Base-by-base conservation (phyloP, 2,113 vertebrate species). In the Microtus ochrogaster region DNA sequence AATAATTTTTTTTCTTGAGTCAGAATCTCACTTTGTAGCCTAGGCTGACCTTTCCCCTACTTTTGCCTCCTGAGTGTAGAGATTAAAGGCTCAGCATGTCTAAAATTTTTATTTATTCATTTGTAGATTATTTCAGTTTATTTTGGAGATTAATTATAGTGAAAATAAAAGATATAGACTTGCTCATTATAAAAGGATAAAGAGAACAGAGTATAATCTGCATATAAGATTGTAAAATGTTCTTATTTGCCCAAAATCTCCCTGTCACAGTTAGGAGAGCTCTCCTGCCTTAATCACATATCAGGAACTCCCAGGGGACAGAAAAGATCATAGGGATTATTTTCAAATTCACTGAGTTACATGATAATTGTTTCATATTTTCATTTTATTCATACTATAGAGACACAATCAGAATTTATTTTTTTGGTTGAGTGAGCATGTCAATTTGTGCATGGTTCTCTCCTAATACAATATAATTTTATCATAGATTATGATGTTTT, bases 341-440 rank as follows among this genome's bases (percentile, higher is more conserved):
- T 88, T 72, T 47, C 6, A 91, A 83, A 87, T 74, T 44, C 78
- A 79, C 21, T 52, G 47, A 83, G 73, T 83, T 74, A 65, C 13
- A 9, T 83, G 73, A 55, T 89, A 81, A 89, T 70, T 39, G n/a
- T 88, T 66, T 88, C 28, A 39, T 49, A 30, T 91, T 95, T 95
- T 92, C 30, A 63, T 70, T 94, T 79, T 44, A 68, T 6, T 65
- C 78, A 82, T 8, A 70, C 12, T 41, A 1, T 63, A 2, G 39
- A 90, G 68, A 92, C 10, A 7, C 47, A 65, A 66, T 8, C 28
- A 26, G 90, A 93, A 92, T 63, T 92, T 41, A 72, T 47, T 81
- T 91, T 91, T n/a, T 44, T 85, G 81, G 16, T 77, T 86, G 77
- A 95, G 17, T 68, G 61, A 63, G 3, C 52, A 68, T 39, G 52